Conservation (phyloP, 2,888 invertebrate species). For the Prosapia bicincta region DNA sequence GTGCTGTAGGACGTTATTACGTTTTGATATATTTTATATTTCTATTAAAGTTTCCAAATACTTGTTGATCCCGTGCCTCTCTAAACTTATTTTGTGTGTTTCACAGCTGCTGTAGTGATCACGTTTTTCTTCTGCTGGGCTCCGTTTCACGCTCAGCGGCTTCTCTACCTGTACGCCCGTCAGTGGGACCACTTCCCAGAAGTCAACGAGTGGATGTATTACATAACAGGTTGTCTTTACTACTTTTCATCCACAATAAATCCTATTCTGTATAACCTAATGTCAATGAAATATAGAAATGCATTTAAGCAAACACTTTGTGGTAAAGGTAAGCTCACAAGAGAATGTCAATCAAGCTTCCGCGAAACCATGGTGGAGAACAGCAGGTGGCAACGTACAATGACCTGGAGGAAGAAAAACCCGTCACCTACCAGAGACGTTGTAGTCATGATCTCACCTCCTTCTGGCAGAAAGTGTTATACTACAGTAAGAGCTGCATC, state of each 20-base stretch:
- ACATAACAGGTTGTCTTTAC: slow-evolving; percentile 75
- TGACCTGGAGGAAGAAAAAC: slow-evolving; percentile 23
- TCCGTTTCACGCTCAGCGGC: slow-evolving; percentile 89
- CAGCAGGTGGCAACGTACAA: slow-evolving; percentile 11
- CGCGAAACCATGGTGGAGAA: slow-evolving; percentile 55
- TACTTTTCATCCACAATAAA: slow-evolving; percentile 81
- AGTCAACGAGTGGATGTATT: slow-evolving; percentile 76
- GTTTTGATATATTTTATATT: too few relatives aligned
- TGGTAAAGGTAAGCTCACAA: neutral
- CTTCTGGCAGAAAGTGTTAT: slow-evolving; percentile 10
- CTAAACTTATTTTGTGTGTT: too few relatives aligned
- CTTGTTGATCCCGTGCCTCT: too few relatives aligned
- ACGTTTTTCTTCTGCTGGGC: slow-evolving; percentile 96
- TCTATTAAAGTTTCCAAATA: too few relatives aligned
- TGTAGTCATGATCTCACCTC: slow-evolving; percentile 26
- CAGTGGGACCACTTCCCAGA: slow-evolving; percentile 57
- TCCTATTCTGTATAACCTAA: slow-evolving; percentile 82
- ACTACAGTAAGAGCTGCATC: slow-evolving; percentile 21
- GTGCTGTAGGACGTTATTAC: too few relatives aligned
- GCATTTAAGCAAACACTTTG: slow-evolving; percentile 34
- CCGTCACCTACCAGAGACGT: slow-evolving; percentile 19
- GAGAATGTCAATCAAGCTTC: slow-evolving; percentile 52
- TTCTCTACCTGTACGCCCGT: slow-evolving; percentile 74
- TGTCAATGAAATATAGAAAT: slow-evolving; percentile 70
- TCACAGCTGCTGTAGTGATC: slow-evolving; percentile 85